These are phyloP conservation scores for Prosopocoilus inquinatus DNA, from an alignment of 2,888 invertebrate genomes.

Conservation along the genomic window DNA sequence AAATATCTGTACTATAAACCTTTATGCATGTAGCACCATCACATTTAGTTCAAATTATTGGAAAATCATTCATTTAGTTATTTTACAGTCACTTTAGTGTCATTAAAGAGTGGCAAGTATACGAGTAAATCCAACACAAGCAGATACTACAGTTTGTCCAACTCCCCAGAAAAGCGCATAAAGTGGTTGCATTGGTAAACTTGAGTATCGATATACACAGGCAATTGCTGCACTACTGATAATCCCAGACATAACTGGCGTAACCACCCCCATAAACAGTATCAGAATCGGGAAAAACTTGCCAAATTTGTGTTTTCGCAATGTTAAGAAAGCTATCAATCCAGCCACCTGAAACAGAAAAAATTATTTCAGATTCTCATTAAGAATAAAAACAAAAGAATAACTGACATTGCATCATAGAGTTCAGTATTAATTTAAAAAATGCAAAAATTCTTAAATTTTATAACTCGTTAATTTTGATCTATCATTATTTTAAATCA, in stretches of 20 bases:
- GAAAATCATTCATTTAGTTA: conserved; percentile 15
- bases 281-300: conserved; percentile 90
- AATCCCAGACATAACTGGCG: conserved; percentile 84
- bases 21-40: conserved; percentile 47
- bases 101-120: conserved; percentile 86
- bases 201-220: conserved; percentile 89
- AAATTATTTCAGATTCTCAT: not conserved
- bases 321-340: conserved; percentile 84
- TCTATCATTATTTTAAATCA: too few relatives aligned
- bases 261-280: conserved; percentile 84
- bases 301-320: conserved; percentile 92
- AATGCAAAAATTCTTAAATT: too few relatives aligned
- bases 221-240: conserved; percentile 90
- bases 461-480: too few relatives aligned
- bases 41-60: conserved; percentile 38
- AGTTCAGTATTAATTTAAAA: too few relatives aligned
- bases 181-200: conserved; percentile 84
- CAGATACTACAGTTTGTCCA: conserved; percentile 86
- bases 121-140: conserved; percentile 88
- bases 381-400: too few relatives aligned
- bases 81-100: not conserved
- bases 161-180: conserved; percentile 94
- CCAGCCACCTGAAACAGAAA: conserved; percentile 66
- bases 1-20: conserved; percentile 31
- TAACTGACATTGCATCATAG: too few relatives aligned